A percentile compares a stretch with the other conserved stretches of the same genome.
Conservation (phyloP, 1,140 invertebrate species). For the Trypoxylus dichotomus region DNA sequence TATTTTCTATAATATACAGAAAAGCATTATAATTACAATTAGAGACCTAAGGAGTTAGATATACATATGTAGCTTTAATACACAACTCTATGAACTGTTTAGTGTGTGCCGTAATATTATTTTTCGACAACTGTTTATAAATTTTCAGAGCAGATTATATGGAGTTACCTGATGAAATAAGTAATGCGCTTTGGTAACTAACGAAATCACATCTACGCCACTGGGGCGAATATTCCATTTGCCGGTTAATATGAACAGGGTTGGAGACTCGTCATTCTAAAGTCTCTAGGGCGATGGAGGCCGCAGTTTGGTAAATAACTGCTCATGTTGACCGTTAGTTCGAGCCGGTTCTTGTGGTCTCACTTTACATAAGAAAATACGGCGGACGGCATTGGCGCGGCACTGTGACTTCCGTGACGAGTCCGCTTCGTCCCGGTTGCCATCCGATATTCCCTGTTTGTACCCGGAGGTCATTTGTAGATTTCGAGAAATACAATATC, state of each 20-base stretch:
- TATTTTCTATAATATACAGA: too few species aligned
- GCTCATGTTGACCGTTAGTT: conserved; percentile 26
- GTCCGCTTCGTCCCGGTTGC: conserved; percentile 21
- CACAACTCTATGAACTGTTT: too few species aligned
- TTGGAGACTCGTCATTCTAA: conserved; percentile 4
- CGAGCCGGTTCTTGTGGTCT: conserved; percentile 20
- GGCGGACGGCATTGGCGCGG: neutral
- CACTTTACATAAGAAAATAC: conserved; percentile 31
- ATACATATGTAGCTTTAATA: too few species aligned
- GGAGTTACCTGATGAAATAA: too few species aligned
- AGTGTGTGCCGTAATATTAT: too few species aligned
- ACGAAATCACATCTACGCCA: neutral
- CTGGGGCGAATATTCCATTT: conserved; percentile 1
- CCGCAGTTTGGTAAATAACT: conserved; percentile 22
- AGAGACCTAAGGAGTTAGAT: too few species aligned
- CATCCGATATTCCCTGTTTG: conserved; percentile 28
- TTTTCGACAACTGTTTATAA: too few species aligned
- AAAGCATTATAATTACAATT: too few species aligned
- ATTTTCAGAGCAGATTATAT: too few species aligned
- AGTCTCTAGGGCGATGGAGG: conserved; percentile 15
- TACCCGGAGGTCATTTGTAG: conserved; percentile 27
- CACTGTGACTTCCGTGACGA: neutral
- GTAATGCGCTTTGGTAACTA: neutral
- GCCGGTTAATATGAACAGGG: neutral
- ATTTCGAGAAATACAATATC: conserved; percentile 27